Conservation (phyloP, 92 coral and sea anemone species). For the Actinernus sp. region DNA sequence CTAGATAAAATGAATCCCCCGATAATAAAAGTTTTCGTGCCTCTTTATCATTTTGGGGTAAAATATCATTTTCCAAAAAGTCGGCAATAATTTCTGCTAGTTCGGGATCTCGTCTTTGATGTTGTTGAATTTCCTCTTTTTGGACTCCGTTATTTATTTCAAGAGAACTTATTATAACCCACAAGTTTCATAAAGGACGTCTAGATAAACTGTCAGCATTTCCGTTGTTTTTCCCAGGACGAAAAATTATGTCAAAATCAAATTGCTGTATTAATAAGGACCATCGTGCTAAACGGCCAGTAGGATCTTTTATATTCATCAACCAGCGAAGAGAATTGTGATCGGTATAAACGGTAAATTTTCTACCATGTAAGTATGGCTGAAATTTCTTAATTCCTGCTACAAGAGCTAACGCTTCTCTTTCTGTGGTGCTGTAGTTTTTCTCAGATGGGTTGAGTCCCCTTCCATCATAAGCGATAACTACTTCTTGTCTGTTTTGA, state of each 20-base stretch:
- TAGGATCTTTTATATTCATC: conserved; percentile 11
- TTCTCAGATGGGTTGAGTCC: conserved; percentile 16
- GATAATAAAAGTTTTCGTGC: not conserved
- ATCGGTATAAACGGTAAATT: conserved; percentile 29
- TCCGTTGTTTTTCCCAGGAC: conserved; percentile 34
- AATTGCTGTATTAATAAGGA: conserved; percentile 22
- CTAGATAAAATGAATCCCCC: conserved; percentile 4
- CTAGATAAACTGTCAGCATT: conserved; percentile 44
- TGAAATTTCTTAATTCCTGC: too few relatives aligned
- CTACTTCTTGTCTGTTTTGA: conserved; percentile 23
- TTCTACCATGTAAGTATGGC: conserved; percentile 33
- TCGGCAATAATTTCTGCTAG: conserved; percentile 7
- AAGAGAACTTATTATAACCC: too few relatives aligned
- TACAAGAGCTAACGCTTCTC: conserved; percentile 33
- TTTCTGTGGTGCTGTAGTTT: conserved; percentile 29
- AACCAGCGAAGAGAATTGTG: conserved; percentile 38
- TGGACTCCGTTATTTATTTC: too few relatives aligned
- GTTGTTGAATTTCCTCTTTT: not conserved
- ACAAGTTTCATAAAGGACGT: conserved; percentile 23
- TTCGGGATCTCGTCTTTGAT: conserved; percentile 35
- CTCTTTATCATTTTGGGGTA: not conserved
- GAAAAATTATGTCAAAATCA: conserved; percentile 32
- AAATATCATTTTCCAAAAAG: conserved; percentile 1
- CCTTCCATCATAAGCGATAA: conserved; percentile 41
- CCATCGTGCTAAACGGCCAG: conserved; percentile 45